Base-by-base conservation (phyloP, 2,888 invertebrate species). In the Trachelus tabidus region DNA sequence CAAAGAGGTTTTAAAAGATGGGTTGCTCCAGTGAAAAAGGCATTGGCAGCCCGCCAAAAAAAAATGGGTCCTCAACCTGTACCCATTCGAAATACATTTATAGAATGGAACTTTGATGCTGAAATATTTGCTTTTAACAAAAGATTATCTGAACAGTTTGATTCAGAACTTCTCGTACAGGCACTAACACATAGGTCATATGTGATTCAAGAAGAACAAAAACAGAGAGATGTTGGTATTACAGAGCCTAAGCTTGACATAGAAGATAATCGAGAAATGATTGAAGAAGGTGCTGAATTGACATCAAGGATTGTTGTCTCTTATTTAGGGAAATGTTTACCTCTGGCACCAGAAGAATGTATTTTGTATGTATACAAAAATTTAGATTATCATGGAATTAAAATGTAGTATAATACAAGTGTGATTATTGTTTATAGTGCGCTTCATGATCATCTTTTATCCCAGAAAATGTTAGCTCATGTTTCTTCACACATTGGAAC, bases 71-170 rank as follows among this genome's bases (percentile, higher is more conserved):
- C 83, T 85, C 85, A 90, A 79, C 87, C 90, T 9, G 88, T 89
- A 34, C 87, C 89, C 35, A 92, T 92, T 1, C 92, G 97, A 81
- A 95, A 94, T 35, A 93, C 93, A 12, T 96, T 93, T 88, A 84
- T 95, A n/a, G 96, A 96, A 87, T 97, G 98, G 98, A 98, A 98
- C 89, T 95, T 96, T 85, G 94, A 96, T 85, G 94, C 97, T 0
- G 98, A 98, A 92, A 82, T 98, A 3, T 98, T 93, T 92, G 97
- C 98, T 0, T 98, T 98, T 93, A 96, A 95, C 12, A 95, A 95
- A 87, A 93, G 99, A 35, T 92, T 98, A 30, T 94, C 95, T 34
- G 99, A 99, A 92, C 94, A 96, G 6, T 97, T 99, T 87, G 93
- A 97, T 80, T 92, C 93, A 0, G 92, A 94, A 33, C 90, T 96